These are phyloP conservation scores for Cerceris ruficornis DNA, from an alignment of 2,888 invertebrate species.

Conservation along the genomic window DNA sequence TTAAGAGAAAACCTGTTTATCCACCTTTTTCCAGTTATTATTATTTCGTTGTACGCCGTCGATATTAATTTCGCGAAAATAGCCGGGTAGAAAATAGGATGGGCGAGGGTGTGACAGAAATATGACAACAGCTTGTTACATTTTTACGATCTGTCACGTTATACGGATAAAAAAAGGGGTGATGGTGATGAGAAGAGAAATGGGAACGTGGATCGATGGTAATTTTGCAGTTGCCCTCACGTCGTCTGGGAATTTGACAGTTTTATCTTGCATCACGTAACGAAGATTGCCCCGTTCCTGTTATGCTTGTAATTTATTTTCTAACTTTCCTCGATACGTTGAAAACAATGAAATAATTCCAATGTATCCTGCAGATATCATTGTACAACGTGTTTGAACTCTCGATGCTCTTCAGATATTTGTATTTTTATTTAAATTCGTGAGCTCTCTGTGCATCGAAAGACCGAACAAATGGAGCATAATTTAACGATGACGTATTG, in stretches of 20 bases:
- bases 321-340: too few relatives aligned
- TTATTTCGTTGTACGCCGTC: constrained; percentile 9
- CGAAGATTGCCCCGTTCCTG: too few relatives aligned
- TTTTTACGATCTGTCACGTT: constrained; percentile 43
- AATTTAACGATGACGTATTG: constrained; percentile 30
- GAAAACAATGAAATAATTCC: too few relatives aligned
- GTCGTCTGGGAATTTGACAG: not conserved
- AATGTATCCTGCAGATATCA: too few relatives aligned
- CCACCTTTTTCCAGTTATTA: constrained; percentile 25
- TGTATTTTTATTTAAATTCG: not conserved
- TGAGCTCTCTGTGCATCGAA: not conserved
- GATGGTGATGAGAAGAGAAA: constrained; percentile 31
- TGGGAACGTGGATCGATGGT: constrained; percentile 30
- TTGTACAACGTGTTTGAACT: not conserved
- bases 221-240: not conserved
- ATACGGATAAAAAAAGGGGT: constrained; percentile 18
- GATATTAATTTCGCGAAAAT: constrained; percentile 28
- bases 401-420: not conserved
- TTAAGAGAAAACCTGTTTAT: too few relatives aligned
- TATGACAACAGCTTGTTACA: constrained; percentile 47
- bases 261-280: not conserved
- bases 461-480: not conserved
- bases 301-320: too few relatives aligned
- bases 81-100: constrained; percentile 30
- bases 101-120: constrained; percentile 41